Evolutionary conservation across 2,888 invertebrate species (phyloP).

Genomic region (Pheosia tremula): DNA sequence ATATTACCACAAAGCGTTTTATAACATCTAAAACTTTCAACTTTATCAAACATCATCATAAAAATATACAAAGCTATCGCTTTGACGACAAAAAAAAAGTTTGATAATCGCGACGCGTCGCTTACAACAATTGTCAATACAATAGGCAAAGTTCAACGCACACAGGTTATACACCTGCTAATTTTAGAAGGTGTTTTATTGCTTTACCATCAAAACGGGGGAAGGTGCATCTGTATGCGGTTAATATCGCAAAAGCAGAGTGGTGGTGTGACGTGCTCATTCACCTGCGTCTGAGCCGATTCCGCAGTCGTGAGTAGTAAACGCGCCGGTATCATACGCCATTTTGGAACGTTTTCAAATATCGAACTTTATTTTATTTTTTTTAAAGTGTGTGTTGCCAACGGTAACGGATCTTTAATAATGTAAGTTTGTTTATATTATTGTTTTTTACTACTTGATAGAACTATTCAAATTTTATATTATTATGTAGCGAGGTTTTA

Average conservation of each 20-base stretch:
- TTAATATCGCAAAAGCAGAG: slow-evolving; percentile 68
- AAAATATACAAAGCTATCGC: slow-evolving; percentile 10
- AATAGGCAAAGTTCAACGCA: slow-evolving; percentile 79
- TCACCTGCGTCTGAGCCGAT: slow-evolving; percentile 74
- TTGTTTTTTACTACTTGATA: too few species aligned
- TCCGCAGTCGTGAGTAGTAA: slow-evolving; percentile 70
- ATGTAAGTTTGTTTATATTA: slow-evolving; percentile 32
- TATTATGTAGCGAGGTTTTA: too few species aligned
- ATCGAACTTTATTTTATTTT: slow-evolving; percentile 36
- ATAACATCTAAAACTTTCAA: too few species aligned
- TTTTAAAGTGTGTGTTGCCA: slow-evolving; percentile 63
- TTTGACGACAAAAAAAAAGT: slow-evolving; percentile 57
- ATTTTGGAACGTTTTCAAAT: slow-evolving; percentile 51
- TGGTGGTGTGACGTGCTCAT: slow-evolving; percentile 73
- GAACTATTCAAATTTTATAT: too few species aligned
- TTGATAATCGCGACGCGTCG: slow-evolving; percentile 50
- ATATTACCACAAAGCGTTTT: too few species aligned
- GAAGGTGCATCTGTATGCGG: slow-evolving; percentile 58
- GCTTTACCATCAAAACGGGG: slow-evolving; percentile 41
- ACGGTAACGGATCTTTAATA: slow-evolving; percentile 46
- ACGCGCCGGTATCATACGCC: slow-evolving; percentile 49
- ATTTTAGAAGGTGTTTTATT: slow-evolving; percentile 57
- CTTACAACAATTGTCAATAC: slow-evolving; percentile 62
- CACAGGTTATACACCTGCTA: slow-evolving; percentile 63
- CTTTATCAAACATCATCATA: too few species aligned